Evolutionary conservation across 2,888 invertebrate genomes (phyloP), one percentile per base, ranked within the genome.

Genomic region (Diplolepis rosae): DNA sequence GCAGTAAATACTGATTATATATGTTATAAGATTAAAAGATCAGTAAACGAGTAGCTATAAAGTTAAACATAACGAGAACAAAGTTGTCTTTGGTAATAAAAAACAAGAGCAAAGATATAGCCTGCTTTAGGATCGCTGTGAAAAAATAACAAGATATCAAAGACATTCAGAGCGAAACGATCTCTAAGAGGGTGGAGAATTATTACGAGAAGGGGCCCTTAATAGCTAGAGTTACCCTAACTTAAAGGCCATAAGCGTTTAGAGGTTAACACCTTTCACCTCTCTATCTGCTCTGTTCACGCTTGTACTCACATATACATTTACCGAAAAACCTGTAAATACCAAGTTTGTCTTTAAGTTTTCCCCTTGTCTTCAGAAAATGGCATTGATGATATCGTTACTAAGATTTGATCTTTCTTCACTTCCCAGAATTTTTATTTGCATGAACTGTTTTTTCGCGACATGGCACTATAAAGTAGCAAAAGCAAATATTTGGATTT

Each of bases 191-290:
- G 68, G 51, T 45, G 67, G 70, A 74, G 72, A 76, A 76, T 79
- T 76, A 78, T 77, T 69, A 66, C 65, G 54, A 50, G 50, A 75
- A 72, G 74, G 74, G 52, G 51, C 74, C 67, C 74, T 79, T 79
- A 81, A 81, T 76, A 75, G 76, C 66, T 66, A 51, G 69, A 74
- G 76, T 77, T 76, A 73, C 51, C 51, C 51, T 28, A 56, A 35
- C 13, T 39, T 56, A 56, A 56, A 11, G 35, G 28, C 51, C 71
- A 66, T 71, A 69, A 77, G 69, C 71, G 54, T 68, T 72, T 77
- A 67, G 67, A 72, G 71, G 72, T 68, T 73, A 73, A 75, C 68
- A 73, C 71, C 73, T 71, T 69, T 54, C 54, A 50, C 66, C 66
- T 67, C 72, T 74, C 74, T 77, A 77, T 76, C 76, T 71, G 69